Base-by-base conservation (phyloP, 2,888 invertebrate genomes). In the Noctua fimbriata region DNA sequence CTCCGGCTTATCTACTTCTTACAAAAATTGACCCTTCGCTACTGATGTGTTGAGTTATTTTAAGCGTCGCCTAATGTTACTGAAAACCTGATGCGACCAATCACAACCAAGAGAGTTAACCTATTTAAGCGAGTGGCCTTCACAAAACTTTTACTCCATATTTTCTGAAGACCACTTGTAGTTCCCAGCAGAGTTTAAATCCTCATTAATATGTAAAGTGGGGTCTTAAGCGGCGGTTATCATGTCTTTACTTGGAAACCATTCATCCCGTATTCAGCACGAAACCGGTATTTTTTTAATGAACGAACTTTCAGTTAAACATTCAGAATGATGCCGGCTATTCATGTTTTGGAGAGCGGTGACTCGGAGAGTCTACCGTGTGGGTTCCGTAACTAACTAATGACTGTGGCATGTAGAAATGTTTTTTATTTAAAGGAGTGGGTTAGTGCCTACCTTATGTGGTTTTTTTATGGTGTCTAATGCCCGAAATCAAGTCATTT, bases 221-320 rank as follows among this genome's bases (percentile, higher is more conserved):
- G 79, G 77, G 73, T 75, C 77, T 63, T 85, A 83, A 83, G 77
- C 79, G 69, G 44, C n/a, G 63, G 75, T 80, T 80, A 78, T 79
- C 78, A 85, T 82, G 69, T 77, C 78, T 85, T 80, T 73, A 83
- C 87, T 83, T 67, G 72, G 77, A 77, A 78, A 74, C 65, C 78
- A 65, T 83, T 84, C 78, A 85, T 88, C 44, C 55, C 65, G 77
- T 78, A 84, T 86, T 86, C 87, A 84, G 82, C 24, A 32, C 78
- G 52, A 58, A 67, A 12, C 58, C 58, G 72, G 79, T 84, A 81
- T 82, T 84, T 88, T 86, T 87, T 88, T 88, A 87, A 88, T 88
- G 87, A 88, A 75, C 69, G n/a, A 24, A 60, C 73, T 72, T 70
- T 76, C 66, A 69, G 52, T 84, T 72, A 84, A 86, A 76, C 78